Base-by-base conservation (phyloP, 2,113 vertebrate species). In the Trichomycterus rosablanca region DNA sequence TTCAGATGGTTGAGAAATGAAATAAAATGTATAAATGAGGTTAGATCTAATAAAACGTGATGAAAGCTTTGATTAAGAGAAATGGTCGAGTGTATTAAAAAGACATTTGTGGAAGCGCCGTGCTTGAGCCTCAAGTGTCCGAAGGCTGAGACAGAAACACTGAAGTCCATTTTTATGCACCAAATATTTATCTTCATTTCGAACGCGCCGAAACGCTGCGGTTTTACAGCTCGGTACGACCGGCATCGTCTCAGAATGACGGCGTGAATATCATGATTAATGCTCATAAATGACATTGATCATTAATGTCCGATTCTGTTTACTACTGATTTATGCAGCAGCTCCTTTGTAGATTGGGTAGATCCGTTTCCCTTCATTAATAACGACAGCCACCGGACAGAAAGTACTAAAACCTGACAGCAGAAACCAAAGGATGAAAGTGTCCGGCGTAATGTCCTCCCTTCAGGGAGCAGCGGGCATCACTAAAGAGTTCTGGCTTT, bases 401-500 rank as follows among this genome's bases (percentile, higher is more conserved):
- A 37, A 54, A 16, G 8, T 12, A 12, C 40, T 32, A 18, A 64
- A 54, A 45, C 39, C 61, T 46, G 42, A 55, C 2, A 18, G 49
- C 4, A 16, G 35, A 51, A 10, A 59, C 24, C 3, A 23, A 39
- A 18, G 16, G n/a, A n/a, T 24, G 22, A 42, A 51, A 42, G 30
- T 32, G 50, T 32, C 15, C 44, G n/a, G 52, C 2, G 28, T 68
- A 57, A 63, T 62, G 39, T 42, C 3, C 11, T 8, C 42, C 59
- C 59, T 32, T 10, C 7, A 44, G 59, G 59, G 34, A 57, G 24
- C 19, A 28, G 4, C 8, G 39, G 32, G 23, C 40, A 35, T 46
- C 10, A 32, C 24, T 59, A 67, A 67, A 58, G 48, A 67, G 53
- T 30, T 19, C 37, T 61, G 19, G 30, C 1, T 43, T 59, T 67